Conservation (phyloP, 2,888 invertebrate genomes). For the Hofmannophila pseudospretella region DNA sequence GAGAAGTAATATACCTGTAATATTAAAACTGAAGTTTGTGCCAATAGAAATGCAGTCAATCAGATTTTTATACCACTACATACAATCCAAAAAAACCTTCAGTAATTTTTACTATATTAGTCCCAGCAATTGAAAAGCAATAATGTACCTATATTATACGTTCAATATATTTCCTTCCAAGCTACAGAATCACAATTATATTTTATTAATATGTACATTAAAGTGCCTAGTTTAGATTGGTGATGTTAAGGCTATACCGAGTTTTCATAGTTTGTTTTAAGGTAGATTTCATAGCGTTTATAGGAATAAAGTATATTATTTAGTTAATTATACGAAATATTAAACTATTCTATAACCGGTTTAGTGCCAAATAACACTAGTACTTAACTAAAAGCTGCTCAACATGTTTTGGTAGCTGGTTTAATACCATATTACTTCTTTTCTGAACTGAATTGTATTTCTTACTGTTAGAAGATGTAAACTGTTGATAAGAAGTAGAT, state of each 20-base stretch:
- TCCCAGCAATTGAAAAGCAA: too few relatives aligned
- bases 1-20: not conserved
- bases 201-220: slow-evolving; percentile 12
- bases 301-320: slow-evolving; percentile 5
- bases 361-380: not conserved
- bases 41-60: too few relatives aligned
- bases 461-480: too few relatives aligned
- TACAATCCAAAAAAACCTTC: too few relatives aligned
- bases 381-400: not conserved
- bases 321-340: not conserved
- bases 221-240: slow-evolving; percentile 30
- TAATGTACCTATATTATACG: too few relatives aligned
- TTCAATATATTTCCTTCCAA: too few relatives aligned
- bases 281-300: slow-evolving; percentile 19
- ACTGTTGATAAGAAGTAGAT: too few relatives aligned
- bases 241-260: slow-evolving; percentile 14
- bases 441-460: too few relatives aligned
- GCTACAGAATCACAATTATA: too few relatives aligned
- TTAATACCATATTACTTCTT: not conserved
- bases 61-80: too few relatives aligned
- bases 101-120: too few relatives aligned
- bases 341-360: not conserved
- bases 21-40: not conserved
- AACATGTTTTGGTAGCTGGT: not conserved
- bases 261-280: slow-evolving; percentile 14